Evolutionary conservation across 23 tunicate genomes (phyloP), one percentile per base, ranked within the genome.

Genomic region (Ascidia mentula): DNA sequence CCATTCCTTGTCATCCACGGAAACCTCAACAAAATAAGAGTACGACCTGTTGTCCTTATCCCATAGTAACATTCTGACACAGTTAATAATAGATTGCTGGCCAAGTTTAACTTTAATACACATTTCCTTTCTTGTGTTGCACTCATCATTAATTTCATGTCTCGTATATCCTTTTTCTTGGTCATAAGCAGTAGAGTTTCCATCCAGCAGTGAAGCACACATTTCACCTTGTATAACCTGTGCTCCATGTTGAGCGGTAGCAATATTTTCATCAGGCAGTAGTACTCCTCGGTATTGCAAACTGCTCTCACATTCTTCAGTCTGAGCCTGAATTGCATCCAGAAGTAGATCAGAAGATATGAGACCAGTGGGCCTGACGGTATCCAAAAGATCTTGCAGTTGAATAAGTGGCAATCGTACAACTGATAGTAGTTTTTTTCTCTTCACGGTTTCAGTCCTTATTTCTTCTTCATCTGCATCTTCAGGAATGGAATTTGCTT

Each of bases 1-100:
- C 93, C 96, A 96, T 15, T 87, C 97, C 45, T 87, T 84, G 31
- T 88, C 99, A 77, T 96, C 90, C 80, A 91, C 85, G 0, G 99
- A 96, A 15, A 91, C 90, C 77, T 90, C 89, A 3, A 96, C 65
- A 46, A 81, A 89, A 75, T 95, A 89, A 32, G 91, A 85, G 74
- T 89, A 95, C 9, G 99, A 88, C 75, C 99, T 78, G 34, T 38
- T 77, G 69, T 96, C 99, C 60, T 87, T 84, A 39, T 96, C 95
- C 94, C 94, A 91, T 24, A 96, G 88, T 31, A 96, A 53, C 90
- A 96, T 42, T 6, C 86, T 78, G 6, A 96, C 80, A 45, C 82
- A 38, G 79, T 96, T 96, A 18, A 96, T 87, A 32, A 96, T 96
- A 0, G 97, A 82, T 5, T 97, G 99, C 40, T 79, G 87, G 40